Conservation (phyloP, 2,113 vertebrate genomes). For the Alethe castanea region DNA sequence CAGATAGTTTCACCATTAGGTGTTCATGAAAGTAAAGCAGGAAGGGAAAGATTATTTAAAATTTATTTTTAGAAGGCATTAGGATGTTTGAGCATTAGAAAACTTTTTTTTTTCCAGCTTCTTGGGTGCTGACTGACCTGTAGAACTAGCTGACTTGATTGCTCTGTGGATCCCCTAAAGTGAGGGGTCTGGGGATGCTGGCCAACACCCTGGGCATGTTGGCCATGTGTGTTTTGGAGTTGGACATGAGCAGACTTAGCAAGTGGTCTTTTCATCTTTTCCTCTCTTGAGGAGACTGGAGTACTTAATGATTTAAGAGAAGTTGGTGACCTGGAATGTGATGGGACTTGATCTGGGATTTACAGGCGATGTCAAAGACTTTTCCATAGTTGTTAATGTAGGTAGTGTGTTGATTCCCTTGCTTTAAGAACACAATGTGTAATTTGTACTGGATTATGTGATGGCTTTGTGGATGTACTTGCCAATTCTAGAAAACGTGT, state of each 20-base stretch:
- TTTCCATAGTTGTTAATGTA: background rate
- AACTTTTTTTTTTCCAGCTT: background rate
- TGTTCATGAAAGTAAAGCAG: background rate
- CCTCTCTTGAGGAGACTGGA: background rate
- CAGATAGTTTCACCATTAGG: background rate
- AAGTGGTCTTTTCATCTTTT: background rate
- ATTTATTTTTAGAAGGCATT: background rate
- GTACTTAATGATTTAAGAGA: background rate
- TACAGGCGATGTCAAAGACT: background rate
- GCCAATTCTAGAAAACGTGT: constrained; percentile 38
- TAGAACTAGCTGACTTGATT: background rate
- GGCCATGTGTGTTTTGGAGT: background rate
- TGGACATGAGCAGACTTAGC: background rate
- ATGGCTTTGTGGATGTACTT: background rate
- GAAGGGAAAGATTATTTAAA: background rate
- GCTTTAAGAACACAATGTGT: background rate
- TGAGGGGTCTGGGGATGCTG: background rate
- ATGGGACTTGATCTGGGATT: background rate
- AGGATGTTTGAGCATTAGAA: background rate
- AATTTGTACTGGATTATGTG: background rate
- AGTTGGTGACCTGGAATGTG: background rate
- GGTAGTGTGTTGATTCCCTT: background rate
- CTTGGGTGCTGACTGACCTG: background rate
- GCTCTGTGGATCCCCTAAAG: background rate
- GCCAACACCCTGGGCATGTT: background rate